Conservation (phyloP, 2,113 vertebrate genomes). For the Cairina moschata region DNA sequence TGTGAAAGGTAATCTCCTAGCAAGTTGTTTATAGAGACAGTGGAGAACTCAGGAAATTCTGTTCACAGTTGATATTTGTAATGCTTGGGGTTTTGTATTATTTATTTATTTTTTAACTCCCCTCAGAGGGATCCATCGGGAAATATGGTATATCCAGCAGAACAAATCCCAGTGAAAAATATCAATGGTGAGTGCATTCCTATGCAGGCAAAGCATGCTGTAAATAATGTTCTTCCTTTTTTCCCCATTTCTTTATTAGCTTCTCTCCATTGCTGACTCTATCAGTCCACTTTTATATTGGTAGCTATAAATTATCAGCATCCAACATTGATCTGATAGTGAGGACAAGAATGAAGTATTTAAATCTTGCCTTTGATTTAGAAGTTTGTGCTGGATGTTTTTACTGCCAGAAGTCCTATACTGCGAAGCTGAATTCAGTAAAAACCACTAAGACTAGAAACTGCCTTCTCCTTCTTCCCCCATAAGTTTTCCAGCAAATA, state of each 20-base stretch:
- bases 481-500: background rate
- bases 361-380: constrained; percentile 10
- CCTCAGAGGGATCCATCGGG: background rate
- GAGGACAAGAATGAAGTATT: background rate
- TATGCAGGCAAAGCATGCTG: background rate
- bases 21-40: background rate
- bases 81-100: background rate
- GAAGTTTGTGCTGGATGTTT: background rate
- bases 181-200: background rate
- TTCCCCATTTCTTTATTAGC: background rate
- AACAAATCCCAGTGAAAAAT: constrained; percentile 35
- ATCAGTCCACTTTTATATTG: background rate
- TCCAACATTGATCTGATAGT: background rate
- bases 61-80: background rate
- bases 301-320: constrained; percentile 17
- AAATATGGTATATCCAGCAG: background rate
- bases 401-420: background rate
- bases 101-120: background rate
- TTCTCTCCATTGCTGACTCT: background rate
- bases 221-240: constrained; percentile 6
- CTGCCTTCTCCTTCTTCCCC: background rate
- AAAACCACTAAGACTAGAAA: background rate
- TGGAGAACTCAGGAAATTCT: background rate
- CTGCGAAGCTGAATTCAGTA: background rate
- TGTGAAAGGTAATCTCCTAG: background rate